Percentiles rank a stretch among this genome's conserved stretches.
phyloP scores from a whole-genome alignment of 1,140 invertebrate species.

The Agrypnia vestita region DNA sequence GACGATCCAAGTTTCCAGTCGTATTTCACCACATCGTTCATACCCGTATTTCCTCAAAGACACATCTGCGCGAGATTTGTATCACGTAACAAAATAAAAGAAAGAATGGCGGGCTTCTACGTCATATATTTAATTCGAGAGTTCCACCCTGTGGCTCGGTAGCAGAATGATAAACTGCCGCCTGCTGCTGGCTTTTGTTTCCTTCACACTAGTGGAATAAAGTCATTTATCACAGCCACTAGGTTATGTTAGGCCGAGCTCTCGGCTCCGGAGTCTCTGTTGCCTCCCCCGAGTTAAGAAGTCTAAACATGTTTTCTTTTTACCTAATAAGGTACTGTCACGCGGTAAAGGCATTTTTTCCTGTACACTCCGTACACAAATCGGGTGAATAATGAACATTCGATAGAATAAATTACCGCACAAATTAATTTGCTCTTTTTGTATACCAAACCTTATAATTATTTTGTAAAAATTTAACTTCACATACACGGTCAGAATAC shows the following conservation, averaged over 20 bases:
- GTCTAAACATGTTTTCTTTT: conserved; percentile 40
- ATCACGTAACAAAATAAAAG: conserved; percentile 22
- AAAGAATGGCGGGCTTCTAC: conserved; percentile 4
- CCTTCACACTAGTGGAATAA: conserved; percentile 53
- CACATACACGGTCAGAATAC: no score
- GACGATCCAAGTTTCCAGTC: neutral
- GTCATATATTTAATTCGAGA: conserved; percentile 50
- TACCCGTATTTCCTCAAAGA: neutral
- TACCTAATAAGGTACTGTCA: no score
- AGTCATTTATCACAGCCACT: conserved; percentile 56
- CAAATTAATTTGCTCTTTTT: no score
- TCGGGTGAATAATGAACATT: no score
- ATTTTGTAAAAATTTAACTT: no score
- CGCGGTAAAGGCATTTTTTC: no score
- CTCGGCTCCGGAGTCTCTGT: neutral
- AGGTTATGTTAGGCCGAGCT: conserved; percentile 19
- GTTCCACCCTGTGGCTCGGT: conserved; percentile 39
- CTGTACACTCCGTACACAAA: no score
- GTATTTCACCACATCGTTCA: conserved; percentile 11
- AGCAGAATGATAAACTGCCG: conserved; percentile 54
- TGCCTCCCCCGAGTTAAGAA: neutral
- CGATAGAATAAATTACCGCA: no score
- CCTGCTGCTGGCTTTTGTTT: conserved; percentile 55
- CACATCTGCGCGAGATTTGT: conserved; percentile 17
- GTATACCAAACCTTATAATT: no score